These are phyloP conservation scores for Acanthaster planci DNA, from an alignment of 35 echinoderm and acorn worm species.

Conservation along the genomic window DNA sequence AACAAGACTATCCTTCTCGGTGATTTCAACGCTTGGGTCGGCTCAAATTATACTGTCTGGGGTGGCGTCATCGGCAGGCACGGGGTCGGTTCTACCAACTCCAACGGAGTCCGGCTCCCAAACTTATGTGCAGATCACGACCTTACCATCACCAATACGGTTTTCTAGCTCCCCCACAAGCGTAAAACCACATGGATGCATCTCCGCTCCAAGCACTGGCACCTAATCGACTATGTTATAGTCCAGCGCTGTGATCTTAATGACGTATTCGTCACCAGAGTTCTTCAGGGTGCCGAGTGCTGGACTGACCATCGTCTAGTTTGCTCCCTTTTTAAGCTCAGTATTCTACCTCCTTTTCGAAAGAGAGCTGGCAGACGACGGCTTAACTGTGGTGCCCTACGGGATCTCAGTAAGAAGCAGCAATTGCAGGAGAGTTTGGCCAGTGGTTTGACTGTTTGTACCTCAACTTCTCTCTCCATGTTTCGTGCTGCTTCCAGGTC, in stretches of 20 bases:
- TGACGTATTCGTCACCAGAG: constrained; percentile 36
- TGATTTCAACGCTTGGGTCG: constrained; percentile 54
- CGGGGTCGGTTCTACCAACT: constrained; percentile 43
- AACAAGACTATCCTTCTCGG: constrained; percentile 55
- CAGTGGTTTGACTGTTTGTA: background rate
- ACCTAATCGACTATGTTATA: constrained; percentile 58
- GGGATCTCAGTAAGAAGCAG: background rate
- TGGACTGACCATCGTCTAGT: constrained; percentile 51
- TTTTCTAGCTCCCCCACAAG: constrained; percentile 5
- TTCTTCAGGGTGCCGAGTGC: constrained; percentile 47
- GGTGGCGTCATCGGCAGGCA: constrained; percentile 20
- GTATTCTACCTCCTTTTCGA: background rate
- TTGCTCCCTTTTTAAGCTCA: constrained; percentile 21
- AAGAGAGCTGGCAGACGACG: background rate
- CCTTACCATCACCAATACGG: constrained; percentile 48
- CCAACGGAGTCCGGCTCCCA: constrained; percentile 36
- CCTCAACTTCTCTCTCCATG: no score
- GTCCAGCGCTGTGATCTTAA: constrained; percentile 26
- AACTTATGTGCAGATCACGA: constrained; percentile 18
- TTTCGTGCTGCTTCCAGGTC: no score
- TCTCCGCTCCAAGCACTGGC: constrained; percentile 53
- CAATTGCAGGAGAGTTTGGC: background rate
- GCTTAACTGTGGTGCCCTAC: background rate
- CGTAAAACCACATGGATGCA: constrained; percentile 59
- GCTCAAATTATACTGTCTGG: constrained; percentile 29